Evolutionary conservation across 1,140 invertebrate species (phyloP).

Genomic region (Mactra quadrangularis): DNA sequence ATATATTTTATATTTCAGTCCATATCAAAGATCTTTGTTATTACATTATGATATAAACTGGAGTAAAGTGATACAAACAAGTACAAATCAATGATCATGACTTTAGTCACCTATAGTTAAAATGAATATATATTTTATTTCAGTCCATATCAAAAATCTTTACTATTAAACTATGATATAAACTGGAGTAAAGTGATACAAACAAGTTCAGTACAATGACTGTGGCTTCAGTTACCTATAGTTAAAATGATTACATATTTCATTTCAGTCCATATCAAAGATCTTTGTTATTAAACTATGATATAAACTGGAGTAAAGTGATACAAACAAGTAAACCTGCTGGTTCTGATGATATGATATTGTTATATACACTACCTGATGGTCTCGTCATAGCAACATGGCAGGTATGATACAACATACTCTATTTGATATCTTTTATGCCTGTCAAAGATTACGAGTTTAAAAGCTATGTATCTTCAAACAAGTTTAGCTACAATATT

Average conservation of each 20-base stretch:
- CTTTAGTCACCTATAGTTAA: too few species aligned
- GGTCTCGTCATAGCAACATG: constrained; percentile 70
- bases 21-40: too few species aligned
- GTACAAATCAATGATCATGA: too few species aligned
- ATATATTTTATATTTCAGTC: too few species aligned
- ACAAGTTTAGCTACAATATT: too few species aligned
- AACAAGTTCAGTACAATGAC: too few species aligned
- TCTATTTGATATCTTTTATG: too few species aligned
- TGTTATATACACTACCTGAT: constrained; percentile 63
- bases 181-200: constrained; percentile 63
- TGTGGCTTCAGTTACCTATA: too few species aligned
- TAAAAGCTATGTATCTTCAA: not conserved
- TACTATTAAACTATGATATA: constrained; percentile 65
- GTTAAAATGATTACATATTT: too few species aligned
- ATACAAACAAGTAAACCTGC: constrained; percentile 57
- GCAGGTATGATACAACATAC: constrained; percentile 74
- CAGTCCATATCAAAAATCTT: constrained; percentile 76
- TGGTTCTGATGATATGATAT: constrained; percentile 67
- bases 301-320: constrained; percentile 64
- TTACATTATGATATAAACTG: too few species aligned
- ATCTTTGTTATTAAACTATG: constrained; percentile 68
- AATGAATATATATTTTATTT: too few species aligned
- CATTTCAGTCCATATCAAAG: constrained; percentile 76
- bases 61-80: too few species aligned
- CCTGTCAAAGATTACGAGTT: not conserved